Evolutionary conservation across 2,797 vertebrate species (phyloP), one percentile per base, ranked within the genome.

Genomic region (Eulemur coronatus): DNA sequence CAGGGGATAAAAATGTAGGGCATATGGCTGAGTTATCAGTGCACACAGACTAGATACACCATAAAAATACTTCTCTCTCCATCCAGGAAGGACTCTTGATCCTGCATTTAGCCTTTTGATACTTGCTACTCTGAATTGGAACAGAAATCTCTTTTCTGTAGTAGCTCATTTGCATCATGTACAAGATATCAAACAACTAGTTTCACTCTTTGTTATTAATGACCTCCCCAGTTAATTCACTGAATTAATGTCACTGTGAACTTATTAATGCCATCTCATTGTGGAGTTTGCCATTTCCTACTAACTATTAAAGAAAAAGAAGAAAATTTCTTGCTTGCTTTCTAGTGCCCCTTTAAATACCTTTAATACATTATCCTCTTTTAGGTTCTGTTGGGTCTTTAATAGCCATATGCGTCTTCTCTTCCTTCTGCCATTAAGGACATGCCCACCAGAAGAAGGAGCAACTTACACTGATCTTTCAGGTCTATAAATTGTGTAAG

Each of bases 161-260:
- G 38, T 7, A 63, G 52, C 46, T 63, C 69, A 52, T 7, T 48
- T 9, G 22, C 4, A 4, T 4, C 57, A 17, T 4, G 24, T 41
- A 69, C n/a, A 72, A 59, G 28, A 41, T 11, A 69, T 35, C 59
- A 52, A 76, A 46, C 22, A 41, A 50, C 46, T 70, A 17, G n/a
- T 43, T 48, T 84, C 69, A 61, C 7, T 38, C 61, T 65, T 35
- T 46, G 35, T 73, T 70, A 55, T n/a, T 35, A 65, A 12, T 30
- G 18, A 59, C 10, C 30, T 90, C 12, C 13, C 24, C 10, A 30
- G 38, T 41, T 43, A 65, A 41, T 35, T 38, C 69, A 48, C 24
- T 79, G 17, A 73, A 57, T 73, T 48, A 41, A 67, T 46, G 73
- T 89, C 90, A 75, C 63, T 89, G 91, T 85, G 52, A 89, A 67